A percentile compares a stretch with the other conserved stretches of the same genome.
Conservation (phyloP, 2,888 invertebrate species). For the Monopis laevigella region DNA sequence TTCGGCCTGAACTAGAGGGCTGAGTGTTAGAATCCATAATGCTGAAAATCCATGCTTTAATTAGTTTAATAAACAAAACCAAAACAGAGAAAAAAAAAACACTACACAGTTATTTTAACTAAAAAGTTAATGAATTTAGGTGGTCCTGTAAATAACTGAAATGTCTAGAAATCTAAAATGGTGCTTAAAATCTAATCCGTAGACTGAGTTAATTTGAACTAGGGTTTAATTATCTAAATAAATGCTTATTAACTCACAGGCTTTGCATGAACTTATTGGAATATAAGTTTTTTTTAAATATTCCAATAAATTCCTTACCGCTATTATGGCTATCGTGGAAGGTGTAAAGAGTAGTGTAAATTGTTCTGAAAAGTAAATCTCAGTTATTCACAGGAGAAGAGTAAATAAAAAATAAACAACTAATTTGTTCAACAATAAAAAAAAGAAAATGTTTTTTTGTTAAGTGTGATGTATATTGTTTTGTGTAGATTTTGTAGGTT, state of each 20-base stretch:
- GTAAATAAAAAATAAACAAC: not conserved
- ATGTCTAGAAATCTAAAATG: slow-evolving; percentile 1
- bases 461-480: too few species aligned
- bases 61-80: slow-evolving; percentile 52
- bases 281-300: too few species aligned
- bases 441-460: too few species aligned
- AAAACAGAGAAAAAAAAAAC: slow-evolving; percentile 27
- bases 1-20: slow-evolving; percentile 62
- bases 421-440: too few species aligned
- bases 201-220: slow-evolving; percentile 7
- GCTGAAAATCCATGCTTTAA: slow-evolving; percentile 65
- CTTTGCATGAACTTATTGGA: too few species aligned
- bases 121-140: slow-evolving; percentile 18
- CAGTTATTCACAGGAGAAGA: slow-evolving; percentile 57
- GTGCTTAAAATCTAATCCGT: not conserved
- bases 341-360: too few species aligned
- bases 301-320: too few species aligned
- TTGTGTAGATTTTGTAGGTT: too few species aligned
- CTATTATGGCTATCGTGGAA: too few species aligned
- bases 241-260: too few species aligned
- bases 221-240: too few species aligned
- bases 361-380: slow-evolving; percentile 27
- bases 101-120: slow-evolving; percentile 33
- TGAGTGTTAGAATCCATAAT: slow-evolving; percentile 61
- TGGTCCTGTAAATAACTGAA: slow-evolving; percentile 58